Evolutionary conservation across 92 coral and sea anemone species (phyloP).

Genomic region (Bergia sp.): DNA sequence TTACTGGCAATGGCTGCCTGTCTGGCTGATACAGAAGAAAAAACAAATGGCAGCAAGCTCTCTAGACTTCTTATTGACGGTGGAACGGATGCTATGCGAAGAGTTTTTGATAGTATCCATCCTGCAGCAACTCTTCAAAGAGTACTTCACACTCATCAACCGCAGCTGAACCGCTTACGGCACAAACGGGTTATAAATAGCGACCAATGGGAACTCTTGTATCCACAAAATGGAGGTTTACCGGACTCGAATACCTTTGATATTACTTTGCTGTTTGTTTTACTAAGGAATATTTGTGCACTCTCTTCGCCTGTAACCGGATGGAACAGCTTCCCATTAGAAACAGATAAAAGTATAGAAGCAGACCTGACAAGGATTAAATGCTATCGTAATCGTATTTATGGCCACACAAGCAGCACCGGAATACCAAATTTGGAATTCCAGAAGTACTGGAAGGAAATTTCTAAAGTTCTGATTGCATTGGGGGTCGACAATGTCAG

Average conservation of each 20-base stretch:
- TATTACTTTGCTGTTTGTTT: not conserved
- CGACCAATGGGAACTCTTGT: constrained; percentile 55
- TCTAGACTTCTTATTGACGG: constrained; percentile 50
- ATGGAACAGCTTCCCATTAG: constrained; percentile 52
- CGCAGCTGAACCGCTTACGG: constrained; percentile 14
- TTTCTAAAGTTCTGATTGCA: constrained; percentile 45
- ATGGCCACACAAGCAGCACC: constrained; percentile 12
- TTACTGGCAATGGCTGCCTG: constrained; percentile 24
- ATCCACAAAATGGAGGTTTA: constrained; percentile 44
- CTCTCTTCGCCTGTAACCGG: constrained; percentile 49
- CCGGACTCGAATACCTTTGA: constrained; percentile 41
- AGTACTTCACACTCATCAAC: constrained; percentile 13
- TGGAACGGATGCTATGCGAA: constrained; percentile 43
- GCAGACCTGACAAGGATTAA: constrained; percentile 52
- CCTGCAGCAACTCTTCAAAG: constrained; percentile 35
- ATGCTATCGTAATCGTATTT: constrained; percentile 45
- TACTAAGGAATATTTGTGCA: constrained; percentile 57
- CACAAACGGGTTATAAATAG: constrained; percentile 29
- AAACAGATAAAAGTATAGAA: constrained; percentile 44
- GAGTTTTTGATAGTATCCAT: constrained; percentile 35
- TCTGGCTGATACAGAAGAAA: constrained; percentile 35
- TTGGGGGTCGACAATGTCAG: constrained; percentile 50
- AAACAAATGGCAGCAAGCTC: constrained; percentile 39
- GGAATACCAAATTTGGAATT: constrained; percentile 37
- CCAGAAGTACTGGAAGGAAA: constrained; percentile 52